phyloP scores from a whole-genome alignment of 2,888 invertebrate species.

The Lutraria lutraria region DNA sequence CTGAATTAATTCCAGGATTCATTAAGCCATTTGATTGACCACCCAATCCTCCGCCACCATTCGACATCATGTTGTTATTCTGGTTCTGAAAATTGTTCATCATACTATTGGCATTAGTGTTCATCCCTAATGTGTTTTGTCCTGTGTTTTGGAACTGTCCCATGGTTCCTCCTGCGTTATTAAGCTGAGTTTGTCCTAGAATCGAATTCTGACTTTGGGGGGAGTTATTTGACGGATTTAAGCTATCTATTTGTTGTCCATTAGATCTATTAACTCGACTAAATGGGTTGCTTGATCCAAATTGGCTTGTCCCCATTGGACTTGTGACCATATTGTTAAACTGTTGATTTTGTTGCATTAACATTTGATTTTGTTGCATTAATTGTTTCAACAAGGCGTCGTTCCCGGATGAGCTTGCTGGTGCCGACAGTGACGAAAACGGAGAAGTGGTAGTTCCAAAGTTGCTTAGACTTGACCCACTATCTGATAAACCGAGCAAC shows the following conservation, averaged over 20 bases:
- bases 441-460: neutral
- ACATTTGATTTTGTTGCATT: conserved; percentile 61
- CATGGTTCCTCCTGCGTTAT: neutral
- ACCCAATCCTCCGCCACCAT: neutral
- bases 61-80: neutral
- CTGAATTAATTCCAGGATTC: neutral
- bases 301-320: neutral
- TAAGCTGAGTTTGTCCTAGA: neutral
- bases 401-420: conserved; percentile 19
- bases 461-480: neutral
- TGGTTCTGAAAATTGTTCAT: neutral
- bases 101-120: neutral
- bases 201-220: conserved; percentile 13
- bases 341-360: conserved; percentile 62
- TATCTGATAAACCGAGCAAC: conserved; percentile 16
- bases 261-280: conserved; percentile 41
- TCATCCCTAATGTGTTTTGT: neutral
- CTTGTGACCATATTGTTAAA: conserved; percentile 27
- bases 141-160: conserved; percentile 9
- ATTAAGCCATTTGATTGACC: neutral
- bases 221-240: conserved; percentile 15
- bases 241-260: neutral
- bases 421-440: neutral
- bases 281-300: conserved; percentile 22
- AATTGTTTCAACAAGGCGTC: conserved; percentile 53